Base-by-base conservation (phyloP, 2,888 invertebrate genomes). In the Aspidiotus destructor region DNA sequence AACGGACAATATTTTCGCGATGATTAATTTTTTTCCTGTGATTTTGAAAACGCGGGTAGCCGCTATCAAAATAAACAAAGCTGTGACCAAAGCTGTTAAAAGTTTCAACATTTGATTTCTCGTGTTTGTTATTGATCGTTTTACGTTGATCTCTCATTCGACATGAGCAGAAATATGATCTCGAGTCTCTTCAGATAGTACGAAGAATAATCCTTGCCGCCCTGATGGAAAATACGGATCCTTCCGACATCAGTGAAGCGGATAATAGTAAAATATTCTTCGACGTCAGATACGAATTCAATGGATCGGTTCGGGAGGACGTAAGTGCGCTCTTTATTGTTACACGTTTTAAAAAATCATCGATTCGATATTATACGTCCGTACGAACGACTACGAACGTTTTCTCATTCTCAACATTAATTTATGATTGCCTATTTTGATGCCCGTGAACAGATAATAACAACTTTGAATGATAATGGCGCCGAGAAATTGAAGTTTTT, bases 401-500 rank as follows among this genome's bases (percentile, higher is more conserved):
- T 67, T 8, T 57, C 8, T 40, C 7, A 53, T 53, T 13, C 11
- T 57, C n/a, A 55, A 40, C 7, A 11, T 57, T 2, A 40, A 57
- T 41, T 9, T 8, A 53, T 52, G 44, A 48, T 10, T 42, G 2
- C 41, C 15, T 28, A 41, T 15, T 67, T 9, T 58, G 8, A n/a
- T 8, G n/a, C 17, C 54, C 42, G 10, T 54, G 11, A 40, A 28
- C 62, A 71, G 71, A 69, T 67, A 11, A 55, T 69, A 16, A 60
- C 60, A 52, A 64, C 62, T 7, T 65, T 71, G 11, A 70, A 70
- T 52, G 69, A 70, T n/a, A 68, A 70, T 44, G 94, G 95, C 67
- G 96, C 90, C 28, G 92, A 92, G 77, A 85, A 86, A 73, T 87
- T 88, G 73, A 87, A 86, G 74, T 86, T 93, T 74, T 88, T 91